Conservation (phyloP, 2,113 vertebrate species). For the Oxyura jamaicensis region DNA sequence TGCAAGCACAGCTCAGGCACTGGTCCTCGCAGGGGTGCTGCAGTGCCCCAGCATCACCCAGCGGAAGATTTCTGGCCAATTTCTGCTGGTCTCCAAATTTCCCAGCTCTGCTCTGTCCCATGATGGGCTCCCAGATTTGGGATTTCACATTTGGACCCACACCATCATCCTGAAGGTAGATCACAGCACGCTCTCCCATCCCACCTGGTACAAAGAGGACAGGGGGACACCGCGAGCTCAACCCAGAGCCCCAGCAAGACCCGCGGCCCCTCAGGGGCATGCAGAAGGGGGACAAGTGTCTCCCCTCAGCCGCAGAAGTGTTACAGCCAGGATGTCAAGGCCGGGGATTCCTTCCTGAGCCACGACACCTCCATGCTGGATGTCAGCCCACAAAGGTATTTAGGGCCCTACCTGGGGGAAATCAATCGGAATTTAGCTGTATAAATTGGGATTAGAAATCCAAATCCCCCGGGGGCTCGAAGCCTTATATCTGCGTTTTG, state of each 20-base stretch:
- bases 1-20: accelerated
- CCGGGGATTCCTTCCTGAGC: neutral
- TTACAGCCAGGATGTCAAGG: neutral
- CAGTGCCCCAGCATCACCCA: accelerated
- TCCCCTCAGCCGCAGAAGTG: too few species aligned
- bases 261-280: accelerated
- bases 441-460: constrained; percentile 65
- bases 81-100: neutral
- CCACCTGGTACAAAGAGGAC: neutral
- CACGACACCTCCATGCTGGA: neutral
- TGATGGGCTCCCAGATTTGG: accelerated
- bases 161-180: neutral
- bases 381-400: neutral
- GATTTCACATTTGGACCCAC: neutral
- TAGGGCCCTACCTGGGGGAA: constrained; percentile 56
- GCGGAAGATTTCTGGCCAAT: neutral
- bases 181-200: too few species aligned
- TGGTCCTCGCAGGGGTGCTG: accelerated
- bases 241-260: neutral
- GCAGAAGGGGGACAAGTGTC: neutral
- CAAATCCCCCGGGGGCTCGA: neutral
- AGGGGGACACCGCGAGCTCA: neutral
- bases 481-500: constrained; percentile 45
- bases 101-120: neutral
- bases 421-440: constrained; percentile 68